Base-by-base conservation (phyloP, 2,888 invertebrate genomes). In the Drosophila anomalipes region DNA sequence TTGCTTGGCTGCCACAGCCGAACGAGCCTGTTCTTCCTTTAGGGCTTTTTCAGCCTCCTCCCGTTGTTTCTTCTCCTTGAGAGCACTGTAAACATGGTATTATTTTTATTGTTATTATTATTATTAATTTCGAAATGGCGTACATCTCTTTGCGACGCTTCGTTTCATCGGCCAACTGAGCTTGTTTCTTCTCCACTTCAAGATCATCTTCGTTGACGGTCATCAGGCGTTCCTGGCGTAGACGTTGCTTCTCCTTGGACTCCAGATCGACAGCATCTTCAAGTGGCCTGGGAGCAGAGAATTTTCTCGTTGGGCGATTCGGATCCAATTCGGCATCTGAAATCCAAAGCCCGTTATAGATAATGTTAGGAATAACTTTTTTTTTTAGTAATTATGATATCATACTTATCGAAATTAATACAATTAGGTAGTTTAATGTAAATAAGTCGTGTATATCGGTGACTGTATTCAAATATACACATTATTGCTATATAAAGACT, bases 261-360 rank as follows among this genome's bases (percentile, higher is more conserved):
- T 96, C 95, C 73, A 94, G 91, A 69, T 93, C 94, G 22, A 86
- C 65, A 3, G 95, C 95, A 86, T 95, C 95, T 79, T 95, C 95
- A 92, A 95, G 93, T 63, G 93, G 92, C 86, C 94, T 93, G 66
- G 94, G 95, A 74, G 94, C 94, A 92, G 95, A 95, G 94, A 96
- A 96, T 93, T 95, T 95, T 92, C 96, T 95, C 91, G 95, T 95
- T 89, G 96, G 95, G 91, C 96, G 95, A 93, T 95, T 94, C 81
- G 96, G 95, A 80, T 95, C 95, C 94, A 96, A 94, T 91, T 95
- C 95, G 83, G 95, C 94, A 95, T 94, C 92, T 86, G 77, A 89
- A 86, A 86, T 33, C 60, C 62, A 57, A 69, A 44, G 41, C 16
- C 52, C 10, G 52, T 66, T 76, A 51, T 59, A n/a, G 58, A 56